Base-by-base conservation (phyloP, 2,113 vertebrate species). In the Lampris megalopsis region DNA sequence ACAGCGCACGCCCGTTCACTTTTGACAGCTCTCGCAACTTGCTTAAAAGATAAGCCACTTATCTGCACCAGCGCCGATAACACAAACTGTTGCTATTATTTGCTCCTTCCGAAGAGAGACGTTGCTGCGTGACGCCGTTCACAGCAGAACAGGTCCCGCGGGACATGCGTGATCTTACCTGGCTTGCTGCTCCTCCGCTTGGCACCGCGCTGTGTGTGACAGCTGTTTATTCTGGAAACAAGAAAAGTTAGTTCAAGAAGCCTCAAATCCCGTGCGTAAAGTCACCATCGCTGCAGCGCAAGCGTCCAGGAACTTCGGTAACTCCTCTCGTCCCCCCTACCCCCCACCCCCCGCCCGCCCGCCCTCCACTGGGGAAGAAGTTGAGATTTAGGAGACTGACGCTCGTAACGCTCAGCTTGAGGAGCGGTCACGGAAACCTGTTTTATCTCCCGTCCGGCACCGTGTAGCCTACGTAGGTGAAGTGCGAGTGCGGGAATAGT, bases 371-470 rank as follows among this genome's bases (percentile, higher is more conserved):
- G 59, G 60, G 36, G 63, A 57, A 1, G 71, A 65, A 80, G 66
- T 77, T 73, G 93, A 94, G 93, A 94, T 93, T 95, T 93, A 94
- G 90, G 11, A 45, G 92, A 93, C 92, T 94, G 94, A 95, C 94
- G 95, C 95, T 93, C 92, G 93, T 89, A 93, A 88, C 90, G 85
- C 92, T 92, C 94, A 95, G 94, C 91, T 92, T 88, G 90, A 89
- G 93, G 92, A 93, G 93, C 94, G 71, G 70, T 59, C 94, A 95
- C 94, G 1, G 5, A 38, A 5, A 40, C 11, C 57, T 1, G 2
- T 3, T 37, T 94, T 79, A 96, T 95, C 96, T 96, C 95, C 95
- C 94, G 95, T 95, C 96, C 94, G 94, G 95, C 94, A 94, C 94
- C 89, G 91, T 91, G 95, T 93, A 24, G 24, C 24, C 24, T 24